Evolutionary conservation across 2,113 vertebrate species (phyloP), one percentile per base, ranked within the genome.

Genomic region (Callospermophilus lateralis): DNA sequence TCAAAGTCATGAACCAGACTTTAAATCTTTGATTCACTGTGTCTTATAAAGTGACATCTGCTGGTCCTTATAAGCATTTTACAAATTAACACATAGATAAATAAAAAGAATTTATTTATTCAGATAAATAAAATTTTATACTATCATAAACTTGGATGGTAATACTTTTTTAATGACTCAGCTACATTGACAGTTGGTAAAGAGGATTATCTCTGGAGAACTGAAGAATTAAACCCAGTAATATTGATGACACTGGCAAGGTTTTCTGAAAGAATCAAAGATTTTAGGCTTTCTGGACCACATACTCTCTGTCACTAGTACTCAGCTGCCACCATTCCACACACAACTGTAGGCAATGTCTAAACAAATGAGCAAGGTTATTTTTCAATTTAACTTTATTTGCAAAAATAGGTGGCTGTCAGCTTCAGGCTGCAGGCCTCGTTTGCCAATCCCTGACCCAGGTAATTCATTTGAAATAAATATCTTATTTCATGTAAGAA

Each of bases 391-490:
- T 58, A 86, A 68, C 13, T 72, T 63, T 73, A 70, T 65, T 65
- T 86, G 53, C 39, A 20, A 79, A 37, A 73, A 32, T 34, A 85
- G 8, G 3, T 84, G 20, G 19, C 24, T 67, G 6, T 74, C 30
- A 55, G 17, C 17, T 85, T 86, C 51, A 5, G 11, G 37, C 26
- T 26, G 4, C 8, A 48, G 39, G 34, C 16, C 4, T 90, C 16
- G 24, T 81, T 81, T 81, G 48, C 16, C 32, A 93, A 45, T 17
- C 19, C 8, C 15, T 68, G 48, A 34, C 74, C 13, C 15, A 77
- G 30, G 74, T 22, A 68, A 96, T 68, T 87, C 6, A 51, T n/a
- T 87, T 67, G 48, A 8, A 76, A 85, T 93, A 74, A 74, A 96
- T n/a, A 76, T 65, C 68, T 45, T 72, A 78, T 88, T 88, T 63